A percentile compares a stretch with the other conserved stretches of the same genome.
These are phyloP conservation scores for Oasisia sp. DNA, from an alignment of 2,888 invertebrate genomes.

Conservation along the genomic window DNA sequence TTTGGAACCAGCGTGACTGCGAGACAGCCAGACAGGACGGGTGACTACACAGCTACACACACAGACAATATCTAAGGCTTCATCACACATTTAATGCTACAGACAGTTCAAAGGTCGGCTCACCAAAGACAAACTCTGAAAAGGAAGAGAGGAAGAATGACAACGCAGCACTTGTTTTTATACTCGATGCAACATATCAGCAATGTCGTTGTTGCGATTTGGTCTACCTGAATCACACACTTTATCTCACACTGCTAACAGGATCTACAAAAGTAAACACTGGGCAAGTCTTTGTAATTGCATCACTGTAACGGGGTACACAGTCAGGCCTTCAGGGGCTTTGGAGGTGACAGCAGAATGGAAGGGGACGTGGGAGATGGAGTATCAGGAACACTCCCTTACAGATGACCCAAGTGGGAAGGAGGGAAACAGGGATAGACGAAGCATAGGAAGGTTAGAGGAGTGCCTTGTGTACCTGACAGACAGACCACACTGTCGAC, in stretches of 20 bases:
- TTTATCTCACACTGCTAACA: background rate
- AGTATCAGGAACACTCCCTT: background rate
- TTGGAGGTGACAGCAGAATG: background rate
- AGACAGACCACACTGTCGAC: background rate
- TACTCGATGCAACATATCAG: background rate
- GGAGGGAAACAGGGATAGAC: background rate
- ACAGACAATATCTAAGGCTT: background rate
- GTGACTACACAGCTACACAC: background rate
- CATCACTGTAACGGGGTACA: background rate
- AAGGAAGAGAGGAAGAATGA: background rate
- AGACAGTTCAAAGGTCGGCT: background rate
- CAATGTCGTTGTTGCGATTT: background rate
- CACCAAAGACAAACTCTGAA: slow-evolving; percentile 13
- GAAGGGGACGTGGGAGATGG: background rate
- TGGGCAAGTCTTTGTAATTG: background rate
- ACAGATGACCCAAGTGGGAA: background rate
- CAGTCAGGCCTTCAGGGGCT: too few species aligned
- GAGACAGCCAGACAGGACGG: background rate
- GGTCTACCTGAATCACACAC: background rate
- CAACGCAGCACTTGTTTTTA: background rate
- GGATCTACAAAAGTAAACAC: background rate
- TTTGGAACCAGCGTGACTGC: background rate
- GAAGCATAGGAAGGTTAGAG: background rate
- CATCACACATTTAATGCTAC: background rate
- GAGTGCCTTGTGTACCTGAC: background rate